Conservation (phyloP, 2,113 vertebrate genomes). For the Trematocara zebra region DNA sequence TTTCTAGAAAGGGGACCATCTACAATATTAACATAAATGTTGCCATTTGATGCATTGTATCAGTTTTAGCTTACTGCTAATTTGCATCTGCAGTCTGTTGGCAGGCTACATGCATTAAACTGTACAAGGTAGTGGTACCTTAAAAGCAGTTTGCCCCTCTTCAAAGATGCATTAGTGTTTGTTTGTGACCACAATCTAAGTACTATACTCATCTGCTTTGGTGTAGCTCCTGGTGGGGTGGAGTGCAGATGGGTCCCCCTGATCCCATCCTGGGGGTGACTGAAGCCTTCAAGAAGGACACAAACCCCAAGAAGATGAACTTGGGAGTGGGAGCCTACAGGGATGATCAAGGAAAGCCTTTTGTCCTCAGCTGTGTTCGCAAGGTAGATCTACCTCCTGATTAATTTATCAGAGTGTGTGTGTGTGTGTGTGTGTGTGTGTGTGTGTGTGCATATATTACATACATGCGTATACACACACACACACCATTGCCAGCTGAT, state of each 20-base stretch:
- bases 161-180: background rate
- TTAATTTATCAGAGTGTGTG: background rate
- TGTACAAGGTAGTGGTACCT: background rate
- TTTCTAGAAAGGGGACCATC: background rate
- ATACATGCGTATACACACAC: background rate
- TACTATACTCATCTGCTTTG: background rate
- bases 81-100: background rate
- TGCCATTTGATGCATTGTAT: background rate
- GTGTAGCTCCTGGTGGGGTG: slow-evolving; percentile 89
- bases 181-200: background rate
- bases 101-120: background rate
- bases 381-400: slow-evolving; percentile 71
- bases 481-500: background rate
- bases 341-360: slow-evolving; percentile 89
- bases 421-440: background rate
- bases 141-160: background rate
- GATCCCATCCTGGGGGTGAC: slow-evolving; percentile 94
- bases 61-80: background rate
- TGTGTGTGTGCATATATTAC: background rate
- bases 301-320: slow-evolving; percentile 94
- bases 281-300: slow-evolving; percentile 90
- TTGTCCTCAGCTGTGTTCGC: slow-evolving; percentile 84
- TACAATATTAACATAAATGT: background rate
- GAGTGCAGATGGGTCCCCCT: slow-evolving; percentile 92
- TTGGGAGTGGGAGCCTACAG: slow-evolving; percentile 92